Percentiles rank a stretch among this genome's conserved stretches.
Evolutionary conservation across 2,113 vertebrate species (phyloP).

Genomic region (Montifringilla adamsi): DNA sequence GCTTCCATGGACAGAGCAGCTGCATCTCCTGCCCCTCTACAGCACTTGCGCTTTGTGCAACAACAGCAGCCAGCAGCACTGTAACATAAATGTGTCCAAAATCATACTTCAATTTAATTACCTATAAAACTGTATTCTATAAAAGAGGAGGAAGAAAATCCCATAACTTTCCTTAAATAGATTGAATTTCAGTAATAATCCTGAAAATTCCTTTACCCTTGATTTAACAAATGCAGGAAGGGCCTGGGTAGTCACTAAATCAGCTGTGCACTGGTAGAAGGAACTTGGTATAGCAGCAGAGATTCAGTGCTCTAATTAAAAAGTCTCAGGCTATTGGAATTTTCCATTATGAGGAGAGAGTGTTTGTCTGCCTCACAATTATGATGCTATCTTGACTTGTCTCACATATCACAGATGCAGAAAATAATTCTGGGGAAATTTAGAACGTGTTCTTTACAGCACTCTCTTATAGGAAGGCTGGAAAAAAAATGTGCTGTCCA

Average conservation of each 20-base stretch:
- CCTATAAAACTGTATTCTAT: background rate
- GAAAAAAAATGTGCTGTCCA: background rate
- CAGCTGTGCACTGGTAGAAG: background rate
- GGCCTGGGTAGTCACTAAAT: background rate
- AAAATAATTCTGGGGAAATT: background rate
- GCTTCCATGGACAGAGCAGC: background rate
- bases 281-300: background rate
- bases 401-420: background rate
- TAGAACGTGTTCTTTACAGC: background rate
- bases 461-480: background rate
- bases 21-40: background rate
- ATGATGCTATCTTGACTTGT: background rate
- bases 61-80: background rate
- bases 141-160: background rate
- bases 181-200: background rate
- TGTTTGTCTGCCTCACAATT: background rate
- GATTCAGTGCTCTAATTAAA: slow-evolving; percentile 9
- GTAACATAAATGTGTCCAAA: background rate
- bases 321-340: background rate
- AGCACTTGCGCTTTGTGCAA: background rate
- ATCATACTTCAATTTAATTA: background rate
- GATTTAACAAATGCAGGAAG: background rate
- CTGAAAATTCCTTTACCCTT: background rate
- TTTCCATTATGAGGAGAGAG: background rate
- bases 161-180: background rate